Conservation (phyloP, 1,140 invertebrate species). For the Ectropis grisescens region DNA sequence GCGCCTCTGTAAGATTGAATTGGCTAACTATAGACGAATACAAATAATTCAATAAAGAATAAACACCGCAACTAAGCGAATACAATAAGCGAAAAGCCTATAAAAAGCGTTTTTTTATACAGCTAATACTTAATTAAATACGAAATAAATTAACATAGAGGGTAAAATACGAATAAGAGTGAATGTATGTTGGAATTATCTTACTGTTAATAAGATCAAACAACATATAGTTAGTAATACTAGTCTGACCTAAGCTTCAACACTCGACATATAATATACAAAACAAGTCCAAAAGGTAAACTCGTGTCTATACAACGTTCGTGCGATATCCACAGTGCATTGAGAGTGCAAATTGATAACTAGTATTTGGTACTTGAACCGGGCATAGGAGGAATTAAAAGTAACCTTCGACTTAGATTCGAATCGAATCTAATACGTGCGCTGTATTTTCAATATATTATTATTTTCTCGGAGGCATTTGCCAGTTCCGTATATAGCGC, state of each 20-base stretch:
- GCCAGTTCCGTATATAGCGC: too few species aligned
- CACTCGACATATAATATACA: conserved; percentile 8
- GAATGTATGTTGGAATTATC: conserved; percentile 29
- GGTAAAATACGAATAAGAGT: conserved; percentile 41
- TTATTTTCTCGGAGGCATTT: too few species aligned
- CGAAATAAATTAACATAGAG: conserved; percentile 46
- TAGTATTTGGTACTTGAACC: conserved; percentile 3
- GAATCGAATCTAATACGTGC: too few species aligned
- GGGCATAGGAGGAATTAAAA: neutral
- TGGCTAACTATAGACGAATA: conserved; percentile 58
- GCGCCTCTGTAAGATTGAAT: conserved; percentile 47
- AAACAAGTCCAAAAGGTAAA: conserved; percentile 1
- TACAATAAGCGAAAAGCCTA: conserved; percentile 46
- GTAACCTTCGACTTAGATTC: too few species aligned
- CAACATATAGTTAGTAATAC: conserved; percentile 18
- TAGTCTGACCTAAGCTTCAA: conserved; percentile 17
- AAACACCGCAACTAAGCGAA: conserved; percentile 39
- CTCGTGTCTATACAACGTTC: conserved; percentile 21
- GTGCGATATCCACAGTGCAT: conserved; percentile 43
- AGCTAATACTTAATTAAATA: conserved; percentile 45
- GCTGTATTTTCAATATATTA: too few species aligned
- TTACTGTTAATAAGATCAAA: conserved; percentile 23
- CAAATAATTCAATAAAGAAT: conserved; percentile 38
- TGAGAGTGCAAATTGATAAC: conserved; percentile 12
- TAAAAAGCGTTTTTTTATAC: conserved; percentile 45